Conservation (phyloP, 2,888 invertebrate species). For the Dasypogon diadema region DNA sequence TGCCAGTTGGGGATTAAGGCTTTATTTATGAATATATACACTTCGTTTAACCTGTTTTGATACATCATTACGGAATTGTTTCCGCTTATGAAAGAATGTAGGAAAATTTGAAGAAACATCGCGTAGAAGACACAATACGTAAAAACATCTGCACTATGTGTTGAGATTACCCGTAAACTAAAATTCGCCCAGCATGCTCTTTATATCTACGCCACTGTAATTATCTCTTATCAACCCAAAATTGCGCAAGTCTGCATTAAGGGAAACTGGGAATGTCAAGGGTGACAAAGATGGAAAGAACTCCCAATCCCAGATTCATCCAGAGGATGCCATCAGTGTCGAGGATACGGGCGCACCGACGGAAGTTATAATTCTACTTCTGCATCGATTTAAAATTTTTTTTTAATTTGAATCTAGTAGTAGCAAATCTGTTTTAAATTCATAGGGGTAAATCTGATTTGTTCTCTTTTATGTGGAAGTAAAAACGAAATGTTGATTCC, state of each 20-base stretch:
- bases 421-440: neutral
- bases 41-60: no score
- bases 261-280: neutral
- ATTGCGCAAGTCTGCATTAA: slow-evolving; percentile 22
- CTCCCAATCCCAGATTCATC: slow-evolving; percentile 17
- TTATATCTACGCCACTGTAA: slow-evolving; percentile 13
- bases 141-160: no score
- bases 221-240: neutral
- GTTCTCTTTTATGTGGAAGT: no score
- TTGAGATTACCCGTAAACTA: no score
- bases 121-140: no score
- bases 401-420: neutral
- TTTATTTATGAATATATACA: no score
- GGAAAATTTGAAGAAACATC: no score
- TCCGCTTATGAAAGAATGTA: no score
- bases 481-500: no score
- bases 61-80: no score
- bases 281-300: slow-evolving; percentile 17
- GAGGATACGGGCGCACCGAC: slow-evolving; percentile 53
- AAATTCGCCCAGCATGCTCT: no score
- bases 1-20: no score
- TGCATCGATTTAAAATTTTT: neutral
- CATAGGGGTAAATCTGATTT: neutral
- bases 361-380: slow-evolving; percentile 30
- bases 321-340: slow-evolving; percentile 54